These are phyloP conservation scores for Yponomeuta sedellus DNA, from an alignment of 2,888 invertebrate species.

Conservation along the genomic window DNA sequence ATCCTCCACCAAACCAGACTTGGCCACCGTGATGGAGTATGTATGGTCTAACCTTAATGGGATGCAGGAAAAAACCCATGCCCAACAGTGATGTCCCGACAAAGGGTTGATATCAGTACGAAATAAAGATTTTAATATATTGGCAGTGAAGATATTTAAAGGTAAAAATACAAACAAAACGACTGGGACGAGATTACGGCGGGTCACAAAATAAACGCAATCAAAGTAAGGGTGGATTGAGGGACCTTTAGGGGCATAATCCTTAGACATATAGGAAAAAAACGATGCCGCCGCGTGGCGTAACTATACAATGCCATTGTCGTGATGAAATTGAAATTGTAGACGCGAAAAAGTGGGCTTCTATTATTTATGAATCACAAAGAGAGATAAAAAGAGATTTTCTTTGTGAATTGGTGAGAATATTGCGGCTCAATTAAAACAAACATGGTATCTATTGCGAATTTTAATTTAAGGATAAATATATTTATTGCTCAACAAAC, in stretches of 20 bases:
- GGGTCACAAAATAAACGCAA: background rate
- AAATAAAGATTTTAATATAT: too few relatives aligned
- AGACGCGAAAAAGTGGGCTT: slow-evolving; percentile 1
- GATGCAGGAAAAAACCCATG: too few relatives aligned
- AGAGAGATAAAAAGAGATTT: background rate
- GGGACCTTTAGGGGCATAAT: slow-evolving; percentile 61
- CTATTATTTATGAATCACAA: background rate
- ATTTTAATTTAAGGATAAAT: too few relatives aligned
- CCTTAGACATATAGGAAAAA: slow-evolving; percentile 36
- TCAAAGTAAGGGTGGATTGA: background rate
- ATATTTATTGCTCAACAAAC: too few relatives aligned
- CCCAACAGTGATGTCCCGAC: too few relatives aligned
- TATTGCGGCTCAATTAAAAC: background rate
- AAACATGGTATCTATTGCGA: too few relatives aligned
- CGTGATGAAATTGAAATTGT: slow-evolving; percentile 13
- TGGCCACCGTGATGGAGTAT: too few relatives aligned
- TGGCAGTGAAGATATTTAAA: too few relatives aligned
- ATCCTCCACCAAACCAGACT: too few relatives aligned
- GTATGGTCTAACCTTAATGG: too few relatives aligned
- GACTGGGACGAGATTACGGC: background rate
- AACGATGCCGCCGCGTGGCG: slow-evolving; percentile 6
- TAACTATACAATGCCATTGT: slow-evolving; percentile 4
- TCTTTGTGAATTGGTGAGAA: background rate
- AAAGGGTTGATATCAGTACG: too few relatives aligned
- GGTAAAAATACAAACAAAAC: background rate